phyloP scores from a whole-genome alignment of 2,797 vertebrate species.

The Phrynocephalus vlangalii region DNA sequence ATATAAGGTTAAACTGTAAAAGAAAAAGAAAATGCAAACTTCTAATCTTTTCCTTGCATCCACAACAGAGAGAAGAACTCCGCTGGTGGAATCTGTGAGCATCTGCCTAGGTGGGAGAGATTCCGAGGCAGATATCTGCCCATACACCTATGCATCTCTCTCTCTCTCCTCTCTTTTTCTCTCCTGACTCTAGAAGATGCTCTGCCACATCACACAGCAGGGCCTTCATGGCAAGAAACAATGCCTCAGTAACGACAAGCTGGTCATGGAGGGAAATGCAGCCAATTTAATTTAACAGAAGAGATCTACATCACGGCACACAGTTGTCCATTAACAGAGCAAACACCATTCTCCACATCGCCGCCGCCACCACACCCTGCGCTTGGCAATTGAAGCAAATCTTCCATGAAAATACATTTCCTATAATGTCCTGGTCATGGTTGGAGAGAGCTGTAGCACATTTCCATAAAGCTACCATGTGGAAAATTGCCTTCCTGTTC shows the following conservation, averaged over 20 bases:
- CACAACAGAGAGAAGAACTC: neutral
- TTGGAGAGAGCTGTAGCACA: conserved; percentile 74
- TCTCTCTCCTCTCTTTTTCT: conserved; percentile 24
- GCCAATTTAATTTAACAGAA: conserved; percentile 75
- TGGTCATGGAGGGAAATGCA: conserved; percentile 62
- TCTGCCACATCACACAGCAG: conserved; percentile 41
- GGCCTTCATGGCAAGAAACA: conserved; percentile 41
- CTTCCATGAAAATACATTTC: conserved; percentile 91
- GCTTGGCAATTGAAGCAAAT: conserved; percentile 88
- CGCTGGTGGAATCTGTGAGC: neutral
- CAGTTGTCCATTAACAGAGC: conserved; percentile 89
- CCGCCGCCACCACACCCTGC: conserved; percentile 66
- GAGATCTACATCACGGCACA: conserved; percentile 78
- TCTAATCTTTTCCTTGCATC: neutral
- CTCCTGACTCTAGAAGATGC: conserved; percentile 42
- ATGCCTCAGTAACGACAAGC: conserved; percentile 50
- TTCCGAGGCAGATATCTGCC: conserved; percentile 40
- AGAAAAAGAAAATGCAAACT: neutral
- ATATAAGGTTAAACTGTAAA: neutral
- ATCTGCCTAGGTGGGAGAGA: conserved; percentile 25
- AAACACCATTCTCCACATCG: conserved; percentile 71
- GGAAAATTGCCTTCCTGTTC: conserved; percentile 88
- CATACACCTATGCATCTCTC: conserved; percentile 14
- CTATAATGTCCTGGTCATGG: conserved; percentile 86
- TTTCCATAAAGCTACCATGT: conserved; percentile 86